Conservation (phyloP, 2,888 invertebrate species). For the Callimorpha dominula region DNA sequence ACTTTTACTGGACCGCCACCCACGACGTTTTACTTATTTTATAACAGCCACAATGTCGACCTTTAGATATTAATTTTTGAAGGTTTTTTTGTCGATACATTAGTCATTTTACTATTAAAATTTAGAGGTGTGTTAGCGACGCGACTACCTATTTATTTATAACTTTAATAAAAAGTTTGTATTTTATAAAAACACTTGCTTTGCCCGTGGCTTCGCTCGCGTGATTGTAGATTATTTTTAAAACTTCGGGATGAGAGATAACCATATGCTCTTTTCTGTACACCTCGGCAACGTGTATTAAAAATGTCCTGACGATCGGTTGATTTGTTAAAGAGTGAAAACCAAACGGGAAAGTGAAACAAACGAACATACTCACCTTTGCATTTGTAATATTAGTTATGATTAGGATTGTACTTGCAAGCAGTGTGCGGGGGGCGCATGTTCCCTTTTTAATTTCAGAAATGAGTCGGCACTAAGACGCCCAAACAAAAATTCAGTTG, state of each 20-base stretch:
- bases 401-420: neutral
- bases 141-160: neutral
- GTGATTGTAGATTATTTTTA: no score
- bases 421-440: neutral
- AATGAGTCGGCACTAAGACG: neutral
- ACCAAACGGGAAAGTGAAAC: no score
- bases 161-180: neutral
- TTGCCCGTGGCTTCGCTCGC: no score
- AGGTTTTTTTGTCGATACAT: neutral
- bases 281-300: no score
- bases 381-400: no score
- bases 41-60: conserved; percentile 9
- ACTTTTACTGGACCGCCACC: conserved; percentile 41
- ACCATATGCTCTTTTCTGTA: no score
- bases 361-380: no score
- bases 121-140: neutral
- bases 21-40: conserved; percentile 26
- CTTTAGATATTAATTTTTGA: conserved; percentile 6
- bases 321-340: no score
- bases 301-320: no score
- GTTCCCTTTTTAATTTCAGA: neutral
- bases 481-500: neutral
- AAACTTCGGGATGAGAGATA: no score
- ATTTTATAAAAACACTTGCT: neutral
- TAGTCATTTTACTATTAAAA: neutral